These are phyloP conservation scores for Australoheros facetus DNA, from an alignment of 2,797 vertebrate species.

Conservation along the genomic window DNA sequence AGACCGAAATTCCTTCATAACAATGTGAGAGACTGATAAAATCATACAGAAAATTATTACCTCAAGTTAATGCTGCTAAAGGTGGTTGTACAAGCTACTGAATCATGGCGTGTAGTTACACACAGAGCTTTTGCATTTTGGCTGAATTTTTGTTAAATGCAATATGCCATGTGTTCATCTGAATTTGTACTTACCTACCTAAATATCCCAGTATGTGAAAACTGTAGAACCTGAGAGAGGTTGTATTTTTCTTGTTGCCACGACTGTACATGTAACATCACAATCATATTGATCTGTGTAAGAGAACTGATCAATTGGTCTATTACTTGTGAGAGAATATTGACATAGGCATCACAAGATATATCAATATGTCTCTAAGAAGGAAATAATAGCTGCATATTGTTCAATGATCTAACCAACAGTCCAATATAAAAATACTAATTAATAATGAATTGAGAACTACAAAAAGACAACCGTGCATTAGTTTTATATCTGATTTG, in stretches of 20 bases:
- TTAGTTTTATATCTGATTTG: neutral
- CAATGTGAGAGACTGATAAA: neutral
- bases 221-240: neutral
- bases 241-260: neutral
- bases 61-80: neutral
- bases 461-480: neutral
- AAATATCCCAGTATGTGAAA: neutral
- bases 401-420: neutral
- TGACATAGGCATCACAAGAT: neutral
- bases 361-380: neutral
- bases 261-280: neutral
- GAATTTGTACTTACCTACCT: neutral
- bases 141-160: neutral
- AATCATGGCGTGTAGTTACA: neutral
- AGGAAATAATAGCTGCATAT: neutral
- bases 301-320: neutral
- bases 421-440: neutral
- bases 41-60: neutral
- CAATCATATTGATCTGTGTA: neutral
- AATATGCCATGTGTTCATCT: neutral
- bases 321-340: constrained; percentile 3
- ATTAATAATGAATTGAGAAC: neutral
- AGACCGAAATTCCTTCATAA: neutral
- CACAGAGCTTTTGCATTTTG: neutral
- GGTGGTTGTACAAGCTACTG: neutral